Evolutionary conservation across 2,888 invertebrate genomes (phyloP).

Genomic region (Nowickia ferox): DNA sequence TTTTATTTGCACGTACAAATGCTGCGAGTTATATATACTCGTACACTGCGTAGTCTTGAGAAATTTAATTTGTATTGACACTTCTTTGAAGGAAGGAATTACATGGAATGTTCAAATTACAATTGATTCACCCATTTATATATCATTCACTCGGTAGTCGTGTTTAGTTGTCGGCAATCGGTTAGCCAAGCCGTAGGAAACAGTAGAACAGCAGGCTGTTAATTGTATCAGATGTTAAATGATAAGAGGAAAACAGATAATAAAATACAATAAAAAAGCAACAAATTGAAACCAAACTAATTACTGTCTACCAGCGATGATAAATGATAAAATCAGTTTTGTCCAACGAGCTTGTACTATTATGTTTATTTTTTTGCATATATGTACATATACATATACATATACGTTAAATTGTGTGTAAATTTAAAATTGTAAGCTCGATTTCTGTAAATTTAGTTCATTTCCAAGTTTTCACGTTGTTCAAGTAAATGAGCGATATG

Average conservation of each 20-base stretch:
- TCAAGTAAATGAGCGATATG: too few species aligned
- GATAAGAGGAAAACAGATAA: slow-evolving; percentile 41
- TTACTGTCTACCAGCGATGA: slow-evolving; percentile 4
- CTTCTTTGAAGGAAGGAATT: slow-evolving; percentile 63
- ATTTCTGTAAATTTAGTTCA: too few species aligned
- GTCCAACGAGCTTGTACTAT: too few species aligned
- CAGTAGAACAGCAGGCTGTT: slow-evolving; percentile 51
- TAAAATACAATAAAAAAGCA: slow-evolving; percentile 18
- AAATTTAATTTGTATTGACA: slow-evolving; percentile 48
- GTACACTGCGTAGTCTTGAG: slow-evolving; percentile 14
- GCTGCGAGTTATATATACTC: neutral
- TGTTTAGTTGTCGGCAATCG: slow-evolving; percentile 26
- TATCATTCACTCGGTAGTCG: slow-evolving; percentile 55
- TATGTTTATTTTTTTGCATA: too few species aligned
- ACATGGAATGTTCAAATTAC: slow-evolving; percentile 60
- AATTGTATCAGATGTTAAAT: slow-evolving; percentile 58
- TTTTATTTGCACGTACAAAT: slow-evolving; percentile 40
- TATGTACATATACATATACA: too few species aligned
- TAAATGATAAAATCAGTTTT: too few species aligned
- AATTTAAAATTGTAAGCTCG: too few species aligned
- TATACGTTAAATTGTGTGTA: too few species aligned
- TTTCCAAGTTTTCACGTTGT: too few species aligned
- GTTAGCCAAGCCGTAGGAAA: slow-evolving; percentile 33
- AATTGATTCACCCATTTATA: slow-evolving; percentile 57
- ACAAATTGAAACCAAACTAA: slow-evolving; percentile 32